phyloP scores from a whole-genome alignment of 2,113 vertebrate species.

The Oryzias celebensis region DNA sequence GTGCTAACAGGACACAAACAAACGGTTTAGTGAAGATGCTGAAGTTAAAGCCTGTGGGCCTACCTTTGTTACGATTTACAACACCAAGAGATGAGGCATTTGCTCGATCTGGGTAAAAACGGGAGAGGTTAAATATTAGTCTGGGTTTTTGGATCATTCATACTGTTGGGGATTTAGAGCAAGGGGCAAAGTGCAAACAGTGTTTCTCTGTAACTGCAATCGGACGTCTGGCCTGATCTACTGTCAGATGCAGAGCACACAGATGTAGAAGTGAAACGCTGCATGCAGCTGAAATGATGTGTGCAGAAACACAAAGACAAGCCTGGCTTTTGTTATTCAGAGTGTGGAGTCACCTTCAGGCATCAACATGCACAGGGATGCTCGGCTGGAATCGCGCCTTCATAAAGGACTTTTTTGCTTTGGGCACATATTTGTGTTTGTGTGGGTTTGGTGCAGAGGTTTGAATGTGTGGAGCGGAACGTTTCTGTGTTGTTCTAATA shows the following conservation, averaged over 20 bases:
- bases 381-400: conserved; percentile 43
- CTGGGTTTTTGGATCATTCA: conserved; percentile 79
- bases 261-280: too few species aligned
- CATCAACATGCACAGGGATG: conserved; percentile 57
- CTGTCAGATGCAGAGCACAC: too few species aligned
- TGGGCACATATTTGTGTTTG: conserved; percentile 43
- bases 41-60: conserved; percentile 73
- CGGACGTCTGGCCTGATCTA: conserved; percentile 12
- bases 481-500: conserved; percentile 19
- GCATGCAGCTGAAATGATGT: neutral
- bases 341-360: conserved; percentile 52
- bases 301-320: conserved; percentile 17
- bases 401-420: conserved; percentile 42
- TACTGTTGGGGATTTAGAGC: conserved; percentile 63
- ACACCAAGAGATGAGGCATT: conserved; percentile 98
- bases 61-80: conserved; percentile 99
- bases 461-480: conserved; percentile 11
- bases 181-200: conserved; percentile 82
- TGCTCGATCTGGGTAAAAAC: conserved; percentile 90
- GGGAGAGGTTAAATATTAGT: conserved; percentile 81
- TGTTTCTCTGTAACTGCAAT: neutral
- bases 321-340: conserved; percentile 25
- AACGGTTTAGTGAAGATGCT: conserved; percentile 60
- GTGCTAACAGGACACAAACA: too few species aligned
- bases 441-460: conserved; percentile 42